These are phyloP conservation scores for Aphaenogaster floridana DNA, from an alignment of 1,140 invertebrate species.

Conservation along the genomic window DNA sequence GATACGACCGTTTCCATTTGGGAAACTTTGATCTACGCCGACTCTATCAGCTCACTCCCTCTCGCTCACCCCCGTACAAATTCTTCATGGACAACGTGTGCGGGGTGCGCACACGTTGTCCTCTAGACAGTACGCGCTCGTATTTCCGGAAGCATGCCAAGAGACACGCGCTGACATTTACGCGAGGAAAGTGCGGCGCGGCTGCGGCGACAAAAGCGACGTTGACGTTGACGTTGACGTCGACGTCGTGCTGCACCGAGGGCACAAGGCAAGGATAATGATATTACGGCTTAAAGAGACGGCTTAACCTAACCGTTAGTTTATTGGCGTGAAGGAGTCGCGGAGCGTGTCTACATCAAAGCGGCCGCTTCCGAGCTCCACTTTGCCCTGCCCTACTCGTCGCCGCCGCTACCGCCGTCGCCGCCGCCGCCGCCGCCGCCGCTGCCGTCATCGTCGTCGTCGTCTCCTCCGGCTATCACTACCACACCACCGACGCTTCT, in stretches of 20 bases:
- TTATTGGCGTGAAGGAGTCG: conserved; percentile 86
- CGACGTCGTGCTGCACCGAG: conserved; percentile 46
- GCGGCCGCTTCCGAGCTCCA: conserved; percentile 73
- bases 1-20: neutral
- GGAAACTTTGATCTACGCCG: neutral
- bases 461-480: conserved; percentile 4
- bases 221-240: conserved; percentile 24
- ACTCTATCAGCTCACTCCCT: neutral
- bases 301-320: conserved; percentile 84
- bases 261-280: conserved; percentile 82
- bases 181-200: neutral
- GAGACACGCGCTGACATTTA: neutral
- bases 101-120: neutral
- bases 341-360: conserved; percentile 85
- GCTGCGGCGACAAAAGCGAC: conserved; percentile 29
- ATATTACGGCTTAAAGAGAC: conserved; percentile 84
- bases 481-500: conserved; percentile 33
- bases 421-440: conserved; percentile 22
- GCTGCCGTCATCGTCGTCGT: conserved; percentile 9
- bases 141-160: conserved; percentile 30
- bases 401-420: neutral
- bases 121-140: neutral
- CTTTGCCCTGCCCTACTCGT: conserved; percentile 67
- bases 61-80: neutral
- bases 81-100: neutral